Conservation (phyloP, 53 echinoderm and acorn worm species). For the Pentamera pediparva region DNA sequence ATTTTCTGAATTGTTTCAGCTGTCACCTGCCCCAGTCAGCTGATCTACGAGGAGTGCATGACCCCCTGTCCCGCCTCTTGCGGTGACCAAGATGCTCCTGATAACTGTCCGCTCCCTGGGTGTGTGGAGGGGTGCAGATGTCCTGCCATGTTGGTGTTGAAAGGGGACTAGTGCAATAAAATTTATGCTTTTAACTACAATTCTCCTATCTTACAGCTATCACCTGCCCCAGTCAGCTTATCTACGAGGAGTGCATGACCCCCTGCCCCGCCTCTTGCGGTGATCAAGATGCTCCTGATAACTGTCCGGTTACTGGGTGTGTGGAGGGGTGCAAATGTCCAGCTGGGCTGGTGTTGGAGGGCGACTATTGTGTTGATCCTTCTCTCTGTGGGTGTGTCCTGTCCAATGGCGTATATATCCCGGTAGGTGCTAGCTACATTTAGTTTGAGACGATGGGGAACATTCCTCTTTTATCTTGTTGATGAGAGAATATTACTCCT, state of each 20-base stretch:
- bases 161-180: too few relatives aligned
- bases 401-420: constrained; percentile 51
- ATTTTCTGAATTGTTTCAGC: too few relatives aligned
- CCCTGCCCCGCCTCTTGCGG: constrained; percentile 69
- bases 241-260: constrained; percentile 46
- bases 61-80: constrained; percentile 65
- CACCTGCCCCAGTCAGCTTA: constrained; percentile 38
- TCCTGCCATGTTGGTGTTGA: constrained; percentile 53
- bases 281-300: constrained; percentile 18
- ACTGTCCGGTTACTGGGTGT: constrained; percentile 32
- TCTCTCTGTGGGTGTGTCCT: constrained; percentile 59
- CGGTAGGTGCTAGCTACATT: constrained; percentile 23
- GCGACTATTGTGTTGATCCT: constrained; percentile 57
- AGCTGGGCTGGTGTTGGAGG: constrained; percentile 58
- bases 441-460: neutral
- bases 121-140: constrained; percentile 71
- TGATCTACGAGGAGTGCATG: constrained; percentile 48
- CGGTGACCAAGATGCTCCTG: constrained; percentile 30
- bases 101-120: constrained; percentile 15
- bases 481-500: too few relatives aligned
- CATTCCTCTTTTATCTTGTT: too few relatives aligned
- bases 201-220: too few relatives aligned
- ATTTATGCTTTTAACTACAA: too few relatives aligned
- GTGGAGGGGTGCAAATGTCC: constrained; percentile 70
- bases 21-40: constrained; percentile 37